phyloP scores from a whole-genome alignment of 2,113 vertebrate genomes.

The Chloropsis hardwickii region DNA sequence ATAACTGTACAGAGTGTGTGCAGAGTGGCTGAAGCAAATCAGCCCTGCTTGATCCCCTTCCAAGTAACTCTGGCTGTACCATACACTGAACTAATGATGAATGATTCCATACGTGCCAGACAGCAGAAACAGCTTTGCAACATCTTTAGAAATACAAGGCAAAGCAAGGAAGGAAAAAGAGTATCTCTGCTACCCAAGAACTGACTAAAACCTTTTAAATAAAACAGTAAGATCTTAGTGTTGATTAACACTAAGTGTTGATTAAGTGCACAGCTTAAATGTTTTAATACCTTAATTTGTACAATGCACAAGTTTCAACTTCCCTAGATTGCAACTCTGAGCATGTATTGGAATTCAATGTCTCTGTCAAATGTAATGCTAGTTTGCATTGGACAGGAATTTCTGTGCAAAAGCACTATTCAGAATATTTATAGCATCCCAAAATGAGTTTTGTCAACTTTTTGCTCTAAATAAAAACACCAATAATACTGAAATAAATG shows the following conservation, averaged over 20 bases:
- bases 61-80: background rate
- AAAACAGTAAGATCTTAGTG: background rate
- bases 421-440: background rate
- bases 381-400: background rate
- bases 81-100: background rate
- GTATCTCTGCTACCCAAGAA: background rate
- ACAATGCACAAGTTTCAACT: background rate
- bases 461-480: background rate
- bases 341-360: background rate
- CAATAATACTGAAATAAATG: background rate
- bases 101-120: fast-evolving
- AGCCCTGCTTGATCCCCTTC: background rate
- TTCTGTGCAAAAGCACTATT: background rate
- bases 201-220: background rate
- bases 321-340: background rate
- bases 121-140: background rate
- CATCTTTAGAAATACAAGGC: background rate
- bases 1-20: background rate
- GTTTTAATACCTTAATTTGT: background rate
- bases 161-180: background rate
- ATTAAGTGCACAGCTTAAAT: too few relatives aligned
- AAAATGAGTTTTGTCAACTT: background rate
- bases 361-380: background rate
- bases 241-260: too few relatives aligned
- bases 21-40: background rate